Conservation (phyloP, 2,888 invertebrate species). For the Aleiodes testaceus region DNA sequence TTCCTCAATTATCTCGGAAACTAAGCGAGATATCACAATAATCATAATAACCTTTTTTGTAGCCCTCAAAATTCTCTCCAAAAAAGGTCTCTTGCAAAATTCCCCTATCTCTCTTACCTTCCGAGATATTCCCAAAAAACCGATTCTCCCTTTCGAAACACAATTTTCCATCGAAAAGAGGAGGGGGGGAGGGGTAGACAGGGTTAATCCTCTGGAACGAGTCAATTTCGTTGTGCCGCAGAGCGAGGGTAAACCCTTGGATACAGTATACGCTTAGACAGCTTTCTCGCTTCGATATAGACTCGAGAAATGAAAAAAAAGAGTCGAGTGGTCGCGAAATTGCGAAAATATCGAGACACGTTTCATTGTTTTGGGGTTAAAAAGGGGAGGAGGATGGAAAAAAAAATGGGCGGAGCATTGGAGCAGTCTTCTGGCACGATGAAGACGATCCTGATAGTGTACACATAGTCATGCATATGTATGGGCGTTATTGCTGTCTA, state of each 20-base stretch:
- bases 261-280: slow-evolving; percentile 54
- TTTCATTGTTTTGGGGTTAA: slow-evolving; percentile 57
- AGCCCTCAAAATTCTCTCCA: too few species aligned
- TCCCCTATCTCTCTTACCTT: too few species aligned
- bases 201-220: slow-evolving; percentile 62
- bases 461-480: slow-evolving; percentile 1
- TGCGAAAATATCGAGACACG: slow-evolving; percentile 54
- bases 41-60: too few species aligned
- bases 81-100: too few species aligned
- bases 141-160: too few species aligned
- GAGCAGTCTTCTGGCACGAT: too few species aligned
- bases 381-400: slow-evolving; percentile 24
- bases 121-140: too few species aligned
- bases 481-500: slow-evolving; percentile 22
- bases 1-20: too few species aligned
- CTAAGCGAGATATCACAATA: too few species aligned
- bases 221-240: slow-evolving; percentile 64
- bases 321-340: slow-evolving; percentile 44
- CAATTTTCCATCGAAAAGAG: too few species aligned
- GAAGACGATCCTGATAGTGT: too few species aligned
- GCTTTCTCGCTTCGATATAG: slow-evolving; percentile 56
- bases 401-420: not conserved
- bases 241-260: slow-evolving; percentile 61
- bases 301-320: too few species aligned
- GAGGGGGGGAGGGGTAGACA: slow-evolving; percentile 37